Evolutionary conservation across 1,140 invertebrate genomes (phyloP).

Genomic region (Drepana arcuata): DNA sequence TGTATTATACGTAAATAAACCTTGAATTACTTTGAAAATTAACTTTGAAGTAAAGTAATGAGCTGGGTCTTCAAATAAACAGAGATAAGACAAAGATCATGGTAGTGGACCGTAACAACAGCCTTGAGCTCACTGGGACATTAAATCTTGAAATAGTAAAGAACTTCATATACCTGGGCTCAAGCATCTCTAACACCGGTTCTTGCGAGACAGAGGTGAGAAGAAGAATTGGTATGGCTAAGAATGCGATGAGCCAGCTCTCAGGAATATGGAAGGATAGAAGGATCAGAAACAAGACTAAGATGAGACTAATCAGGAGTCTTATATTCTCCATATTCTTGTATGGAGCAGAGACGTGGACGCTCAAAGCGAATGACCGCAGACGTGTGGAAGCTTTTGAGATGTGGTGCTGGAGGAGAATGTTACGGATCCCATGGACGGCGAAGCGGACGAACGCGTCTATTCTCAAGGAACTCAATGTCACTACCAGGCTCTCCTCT

Average conservation of each 20-base stretch:
- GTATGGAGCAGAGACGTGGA: conserved; percentile 23
- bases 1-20: no score
- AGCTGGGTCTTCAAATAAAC: not conserved
- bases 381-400: conserved; percentile 22
- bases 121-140: not conserved
- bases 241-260: conserved; percentile 9
- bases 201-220: conserved; percentile 1
- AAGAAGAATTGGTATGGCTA: conserved; percentile 6
- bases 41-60: no score
- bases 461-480: conserved; percentile 4
- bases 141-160: not conserved
- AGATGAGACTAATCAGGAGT: conserved; percentile 3
- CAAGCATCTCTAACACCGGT: not conserved
- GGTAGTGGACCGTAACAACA: not conserved
- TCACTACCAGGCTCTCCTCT: conserved; percentile 1
- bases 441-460: conserved; percentile 12
- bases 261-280: conserved; percentile 9
- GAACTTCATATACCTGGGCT: not conserved
- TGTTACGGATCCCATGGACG: conserved; percentile 11
- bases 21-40: no score
- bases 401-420: conserved; percentile 19
- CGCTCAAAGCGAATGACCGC: conserved; percentile 9
- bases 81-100: not conserved
- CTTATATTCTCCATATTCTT: conserved; percentile 10
- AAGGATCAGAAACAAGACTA: conserved; percentile 6